These are phyloP conservation scores for Seira ritae DNA, from an alignment of 2,888 invertebrate genomes.

Conservation along the genomic window DNA sequence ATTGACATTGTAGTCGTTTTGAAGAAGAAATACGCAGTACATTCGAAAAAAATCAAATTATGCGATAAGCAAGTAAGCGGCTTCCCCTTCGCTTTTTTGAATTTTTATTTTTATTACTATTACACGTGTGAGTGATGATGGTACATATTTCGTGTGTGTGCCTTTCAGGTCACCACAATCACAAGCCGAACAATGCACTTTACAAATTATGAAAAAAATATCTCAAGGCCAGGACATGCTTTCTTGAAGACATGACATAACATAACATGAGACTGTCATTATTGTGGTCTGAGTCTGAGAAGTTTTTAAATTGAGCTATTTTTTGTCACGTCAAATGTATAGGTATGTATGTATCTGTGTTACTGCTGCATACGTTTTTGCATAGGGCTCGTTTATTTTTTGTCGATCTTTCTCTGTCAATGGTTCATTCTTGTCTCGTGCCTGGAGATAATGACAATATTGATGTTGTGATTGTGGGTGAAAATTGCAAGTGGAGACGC, in stretches of 20 bases:
- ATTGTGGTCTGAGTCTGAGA: constrained; percentile 3
- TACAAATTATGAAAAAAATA: neutral
- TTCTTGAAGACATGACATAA: neutral
- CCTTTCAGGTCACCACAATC: neutral
- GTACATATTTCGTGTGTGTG: neutral
- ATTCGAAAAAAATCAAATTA: no score
- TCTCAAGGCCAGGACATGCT: neutral
- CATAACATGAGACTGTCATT: neutral
- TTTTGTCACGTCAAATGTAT: no score
- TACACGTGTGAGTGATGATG: neutral
- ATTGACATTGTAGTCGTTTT: no score
- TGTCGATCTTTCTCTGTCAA: no score
- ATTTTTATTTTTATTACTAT: neutral
- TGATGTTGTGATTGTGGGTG: no score
- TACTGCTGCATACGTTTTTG: no score
- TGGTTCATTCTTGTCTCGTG: no score
- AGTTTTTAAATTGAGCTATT: neutral
- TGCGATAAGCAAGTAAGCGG: neutral
- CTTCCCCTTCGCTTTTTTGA: neutral
- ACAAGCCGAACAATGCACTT: constrained; percentile 3
- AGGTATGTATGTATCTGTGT: no score
- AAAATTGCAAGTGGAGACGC: no score
- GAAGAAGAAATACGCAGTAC: no score
- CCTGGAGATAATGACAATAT: no score
- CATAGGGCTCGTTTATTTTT: no score